A percentile compares a stretch with the other conserved stretches of the same genome.
Evolutionary conservation across 2,888 invertebrate genomes (phyloP).

Genomic region (Onthophagus sagittarius): DNA sequence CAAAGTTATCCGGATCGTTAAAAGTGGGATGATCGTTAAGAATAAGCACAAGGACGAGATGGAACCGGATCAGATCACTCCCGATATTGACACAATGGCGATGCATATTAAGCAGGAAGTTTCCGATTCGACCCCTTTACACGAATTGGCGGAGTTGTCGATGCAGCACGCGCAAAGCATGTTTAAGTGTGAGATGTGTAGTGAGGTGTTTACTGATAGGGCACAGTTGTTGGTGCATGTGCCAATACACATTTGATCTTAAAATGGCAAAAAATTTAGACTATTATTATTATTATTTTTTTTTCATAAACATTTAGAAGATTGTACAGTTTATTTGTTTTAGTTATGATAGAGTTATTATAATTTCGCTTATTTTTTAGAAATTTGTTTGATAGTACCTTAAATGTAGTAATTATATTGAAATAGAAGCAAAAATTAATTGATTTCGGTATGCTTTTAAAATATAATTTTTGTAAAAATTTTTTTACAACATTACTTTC

Average conservation of each 20-base stretch:
- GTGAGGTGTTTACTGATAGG: constrained; percentile 68
- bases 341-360: neutral
- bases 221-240: constrained; percentile 73
- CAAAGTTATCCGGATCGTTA: constrained; percentile 45
- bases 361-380: neutral
- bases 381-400: neutral
- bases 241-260: constrained; percentile 74
- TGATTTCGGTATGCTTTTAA: constrained; percentile 12
- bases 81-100: constrained; percentile 48
- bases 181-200: constrained; percentile 81
- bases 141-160: constrained; percentile 53
- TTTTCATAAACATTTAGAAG: neutral
- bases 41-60: constrained; percentile 33
- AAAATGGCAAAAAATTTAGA: constrained; percentile 20
- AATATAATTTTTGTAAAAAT: constrained; percentile 6
- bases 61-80: constrained; percentile 33
- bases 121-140: constrained; percentile 49
- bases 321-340: constrained; percentile 5
- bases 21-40: constrained; percentile 46
- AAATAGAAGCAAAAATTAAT: neutral
- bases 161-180: constrained; percentile 50
- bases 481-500: neutral
- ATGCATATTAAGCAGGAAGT: constrained; percentile 37
- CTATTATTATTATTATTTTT: constrained; percentile 8
- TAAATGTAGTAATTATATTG: neutral